Conservation (phyloP, 2,888 invertebrate species). For the Drosophila formosana region DNA sequence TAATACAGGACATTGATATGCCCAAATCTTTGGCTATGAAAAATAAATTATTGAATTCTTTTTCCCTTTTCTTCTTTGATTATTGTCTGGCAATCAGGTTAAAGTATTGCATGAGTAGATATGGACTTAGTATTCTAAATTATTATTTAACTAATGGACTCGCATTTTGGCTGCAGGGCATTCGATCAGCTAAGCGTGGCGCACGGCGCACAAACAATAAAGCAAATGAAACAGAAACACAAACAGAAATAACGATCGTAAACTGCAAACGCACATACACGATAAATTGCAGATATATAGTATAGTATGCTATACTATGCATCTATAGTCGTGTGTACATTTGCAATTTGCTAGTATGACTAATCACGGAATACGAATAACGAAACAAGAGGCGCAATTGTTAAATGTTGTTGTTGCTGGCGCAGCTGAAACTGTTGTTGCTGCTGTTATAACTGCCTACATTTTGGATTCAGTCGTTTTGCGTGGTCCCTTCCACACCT, state of each 20-base stretch:
- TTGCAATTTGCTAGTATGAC: conserved; percentile 30
- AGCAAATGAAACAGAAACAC: conserved; percentile 1
- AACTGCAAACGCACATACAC: conserved; percentile 1
- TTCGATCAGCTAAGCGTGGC: conserved; percentile 1
- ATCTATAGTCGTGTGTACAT: not conserved
- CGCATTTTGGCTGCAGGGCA: not conserved
- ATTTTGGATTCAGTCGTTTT: conserved; percentile 85
- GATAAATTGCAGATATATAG: conserved; percentile 12
- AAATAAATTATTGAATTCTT: too few relatives aligned
- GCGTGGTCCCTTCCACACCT: conserved; percentile 85
- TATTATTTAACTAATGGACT: not conserved
- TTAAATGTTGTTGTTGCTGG: conserved; percentile 22
- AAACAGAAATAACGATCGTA: not conserved
- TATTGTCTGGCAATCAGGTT: too few relatives aligned
- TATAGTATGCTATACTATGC: not conserved
- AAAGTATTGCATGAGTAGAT: too few relatives aligned
- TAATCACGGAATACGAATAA: conserved; percentile 33
- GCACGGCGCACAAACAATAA: conserved; percentile 1
- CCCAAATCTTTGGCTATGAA: too few relatives aligned
- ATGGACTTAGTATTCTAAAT: too few relatives aligned
- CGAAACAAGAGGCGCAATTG: conserved; percentile 35
- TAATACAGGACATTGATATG: too few relatives aligned
- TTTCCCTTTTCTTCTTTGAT: too few relatives aligned
- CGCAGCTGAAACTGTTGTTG: conserved; percentile 9
- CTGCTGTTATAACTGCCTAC: conserved; percentile 71